Base-by-base conservation (phyloP, 1,140 invertebrate species). In the Heliconius hewitsoni region DNA sequence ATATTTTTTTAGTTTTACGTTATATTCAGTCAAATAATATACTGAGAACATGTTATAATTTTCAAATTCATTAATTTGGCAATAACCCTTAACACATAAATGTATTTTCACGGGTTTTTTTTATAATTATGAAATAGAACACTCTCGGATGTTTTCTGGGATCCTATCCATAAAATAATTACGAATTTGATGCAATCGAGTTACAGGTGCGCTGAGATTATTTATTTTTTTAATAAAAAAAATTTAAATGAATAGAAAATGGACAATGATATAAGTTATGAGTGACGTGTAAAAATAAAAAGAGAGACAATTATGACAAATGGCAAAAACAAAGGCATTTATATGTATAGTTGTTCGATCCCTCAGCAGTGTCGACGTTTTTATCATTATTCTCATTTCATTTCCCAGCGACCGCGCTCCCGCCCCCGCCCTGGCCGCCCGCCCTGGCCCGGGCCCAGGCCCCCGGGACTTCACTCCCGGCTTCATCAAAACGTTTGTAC, bases 351-450 rank as follows among this genome's bases (percentile, higher is more conserved):
- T 79, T 79, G 79, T 79, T 77, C 74, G 74, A 50, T 83, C 83
- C 84, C 81, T 82, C 78, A 81, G 76, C 74, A 71, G 80, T 75
- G 85, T 82, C 86, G 83, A 84, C 86, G 82, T 85, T 87, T 90
- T 88, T 89, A 90, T 86, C 88, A 90, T 91, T 90, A 90, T 90
- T 90, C 84, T 89, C 86, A 85, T 89, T 86, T 89, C 84, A 85
- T 83, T 80, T 80, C 82, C 80, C 72, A 66, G 19, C 78, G 70
- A 34, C 30, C 66, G 46, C 73, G 76, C 81, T 73, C 78, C 75
- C 55, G 52, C 77, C 52, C 42, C 4, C 46, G 57, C 73, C 52
- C 42, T 16, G 13, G 42, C 13, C 42, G 0, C 76, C 60, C 77
- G 34, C 70, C 78, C 80, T 74, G 30, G 73, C 46, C 74, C 74